phyloP scores from a whole-genome alignment of 2,888 invertebrate species.

The Clusia tigrina region DNA sequence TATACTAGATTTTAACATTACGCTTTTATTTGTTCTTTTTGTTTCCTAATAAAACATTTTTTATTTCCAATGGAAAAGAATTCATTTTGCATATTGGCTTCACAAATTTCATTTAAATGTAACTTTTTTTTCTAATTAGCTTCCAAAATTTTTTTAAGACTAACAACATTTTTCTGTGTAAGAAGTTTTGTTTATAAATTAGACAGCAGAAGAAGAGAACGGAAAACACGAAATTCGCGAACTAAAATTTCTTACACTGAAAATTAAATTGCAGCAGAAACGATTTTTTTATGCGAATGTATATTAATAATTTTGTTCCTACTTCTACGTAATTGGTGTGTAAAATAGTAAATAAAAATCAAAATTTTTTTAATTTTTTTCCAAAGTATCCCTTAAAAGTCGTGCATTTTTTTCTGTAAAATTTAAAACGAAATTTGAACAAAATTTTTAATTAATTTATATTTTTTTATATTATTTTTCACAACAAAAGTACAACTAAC shows the following conservation, averaged over 20 bases:
- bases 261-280: neutral
- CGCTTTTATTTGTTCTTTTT: too few relatives aligned
- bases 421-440: neutral
- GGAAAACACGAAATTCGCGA: neutral
- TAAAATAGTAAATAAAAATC: conserved; percentile 1
- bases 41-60: too few relatives aligned
- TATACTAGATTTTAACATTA: neutral
- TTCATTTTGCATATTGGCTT: conserved; percentile 1
- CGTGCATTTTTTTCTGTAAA: neutral
- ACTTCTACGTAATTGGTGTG: conserved; percentile 18
- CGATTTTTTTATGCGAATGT: conserved; percentile 17
- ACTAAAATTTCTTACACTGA: neutral
- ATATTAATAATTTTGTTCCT: conserved; percentile 3
- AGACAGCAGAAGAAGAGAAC: too few relatives aligned
- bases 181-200: neutral
- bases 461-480: too few relatives aligned
- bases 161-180: neutral
- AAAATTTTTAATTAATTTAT: neutral
- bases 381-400: neutral
- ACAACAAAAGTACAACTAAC: neutral
- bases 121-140: conserved; percentile 5
- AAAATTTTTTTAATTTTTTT: conserved; percentile 8
- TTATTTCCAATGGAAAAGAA: neutral
- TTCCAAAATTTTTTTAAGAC: neutral
- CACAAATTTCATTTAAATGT: neutral